phyloP scores from a whole-genome alignment of 2,797 vertebrate species.

The Bufotes viridis region DNA sequence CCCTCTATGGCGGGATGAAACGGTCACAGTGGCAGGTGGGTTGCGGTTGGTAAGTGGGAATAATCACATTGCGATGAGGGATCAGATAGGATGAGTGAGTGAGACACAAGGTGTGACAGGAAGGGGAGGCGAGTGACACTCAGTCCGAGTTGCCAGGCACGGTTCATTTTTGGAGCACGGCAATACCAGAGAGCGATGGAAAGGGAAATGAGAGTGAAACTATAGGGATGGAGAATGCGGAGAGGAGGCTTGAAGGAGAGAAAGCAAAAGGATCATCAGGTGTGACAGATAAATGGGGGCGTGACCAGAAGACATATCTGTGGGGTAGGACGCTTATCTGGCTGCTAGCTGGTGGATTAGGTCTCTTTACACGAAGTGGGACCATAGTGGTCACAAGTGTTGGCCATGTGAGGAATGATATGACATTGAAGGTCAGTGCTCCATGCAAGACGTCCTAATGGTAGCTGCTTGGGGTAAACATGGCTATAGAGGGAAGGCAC shows the following conservation, averaged over 20 bases:
- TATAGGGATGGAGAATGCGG: not conserved
- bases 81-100: not conserved
- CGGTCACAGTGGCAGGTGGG: not conserved
- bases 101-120: not conserved
- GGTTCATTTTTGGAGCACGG: not conserved
- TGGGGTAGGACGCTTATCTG: not conserved
- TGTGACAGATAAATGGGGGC: not conserved
- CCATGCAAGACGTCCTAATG: not conserved
- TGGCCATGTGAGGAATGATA: not conserved
- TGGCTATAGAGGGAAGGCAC: too few relatives aligned
- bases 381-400: not conserved
- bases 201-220: not conserved
- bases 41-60: not conserved
- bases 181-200: slow-evolving; percentile 17
- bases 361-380: not conserved
- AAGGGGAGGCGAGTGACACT: not conserved
- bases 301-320: not conserved
- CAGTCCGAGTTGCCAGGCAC: slow-evolving; percentile 60
- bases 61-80: not conserved
- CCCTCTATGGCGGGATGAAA: not conserved
- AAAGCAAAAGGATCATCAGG: not conserved
- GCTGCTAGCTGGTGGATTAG: not conserved
- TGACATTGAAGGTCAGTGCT: not conserved
- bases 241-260: not conserved
- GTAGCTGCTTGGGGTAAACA: not conserved